Evolutionary conservation across 1,140 invertebrate species (phyloP).

Genomic region (Protaetia brevitarsis): DNA sequence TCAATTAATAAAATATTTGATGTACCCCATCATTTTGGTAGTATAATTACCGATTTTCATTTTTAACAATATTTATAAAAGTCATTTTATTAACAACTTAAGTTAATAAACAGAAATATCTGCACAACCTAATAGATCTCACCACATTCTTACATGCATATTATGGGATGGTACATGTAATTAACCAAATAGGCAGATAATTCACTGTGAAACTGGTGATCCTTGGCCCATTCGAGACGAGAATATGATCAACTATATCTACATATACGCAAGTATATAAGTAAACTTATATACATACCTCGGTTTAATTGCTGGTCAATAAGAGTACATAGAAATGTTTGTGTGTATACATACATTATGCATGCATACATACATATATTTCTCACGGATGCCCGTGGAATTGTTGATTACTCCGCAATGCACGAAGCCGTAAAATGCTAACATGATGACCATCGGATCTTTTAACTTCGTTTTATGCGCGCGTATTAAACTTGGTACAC

Average conservation of each 20-base stretch:
- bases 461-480: constrained; percentile 18
- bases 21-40: no score
- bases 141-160: background rate
- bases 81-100: no score
- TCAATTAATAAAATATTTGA: no score
- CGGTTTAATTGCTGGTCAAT: background rate
- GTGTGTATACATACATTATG: background rate
- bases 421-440: constrained; percentile 19
- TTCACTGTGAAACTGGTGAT: background rate
- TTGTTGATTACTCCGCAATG: constrained; percentile 14
- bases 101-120: background rate
- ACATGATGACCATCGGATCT: constrained; percentile 21
- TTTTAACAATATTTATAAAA: no score
- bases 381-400: background rate
- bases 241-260: background rate
- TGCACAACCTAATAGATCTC: background rate
- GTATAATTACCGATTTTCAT: no score
- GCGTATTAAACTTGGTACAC: constrained; percentile 6
- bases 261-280: no score
- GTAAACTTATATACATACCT: no score
- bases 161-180: background rate
- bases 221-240: background rate
- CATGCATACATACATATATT: background rate
- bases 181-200: background rate
- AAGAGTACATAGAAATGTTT: background rate